phyloP scores from a whole-genome alignment of 2,888 invertebrate genomes.

The Stratiomys singularior region DNA sequence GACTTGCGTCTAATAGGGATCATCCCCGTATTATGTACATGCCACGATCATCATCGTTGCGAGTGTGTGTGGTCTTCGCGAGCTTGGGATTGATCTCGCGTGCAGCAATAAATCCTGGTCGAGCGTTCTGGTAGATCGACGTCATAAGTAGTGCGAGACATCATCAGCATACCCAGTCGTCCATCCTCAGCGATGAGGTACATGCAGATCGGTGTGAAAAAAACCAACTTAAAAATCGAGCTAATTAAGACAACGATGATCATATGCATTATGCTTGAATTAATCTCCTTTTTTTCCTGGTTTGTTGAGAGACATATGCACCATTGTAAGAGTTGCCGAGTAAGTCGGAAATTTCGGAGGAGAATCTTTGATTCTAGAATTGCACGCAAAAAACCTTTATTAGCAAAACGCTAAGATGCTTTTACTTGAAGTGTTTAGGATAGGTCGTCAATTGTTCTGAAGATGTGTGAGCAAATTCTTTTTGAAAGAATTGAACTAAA shows the following conservation, averaged over 20 bases:
- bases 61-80: conserved; percentile 47
- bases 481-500: too few relatives aligned
- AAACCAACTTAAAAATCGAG: conserved; percentile 38
- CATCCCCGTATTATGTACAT: conserved; percentile 39
- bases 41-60: conserved; percentile 27
- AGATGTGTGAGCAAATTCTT: too few relatives aligned
- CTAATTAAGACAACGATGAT: conserved; percentile 51
- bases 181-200: conserved; percentile 26
- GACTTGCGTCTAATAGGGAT: conserved; percentile 42
- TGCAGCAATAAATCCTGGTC: conserved; percentile 37
- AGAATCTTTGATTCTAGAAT: too few relatives aligned
- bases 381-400: too few relatives aligned
- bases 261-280: conserved; percentile 7
- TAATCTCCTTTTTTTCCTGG: background rate
- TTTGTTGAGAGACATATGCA: background rate
- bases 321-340: background rate
- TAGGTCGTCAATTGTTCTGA: too few relatives aligned
- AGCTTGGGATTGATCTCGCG: background rate
- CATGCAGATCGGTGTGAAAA: conserved; percentile 2
- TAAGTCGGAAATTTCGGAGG: too few relatives aligned
- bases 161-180: conserved; percentile 19
- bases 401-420: too few relatives aligned
- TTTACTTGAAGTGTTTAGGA: too few relatives aligned
- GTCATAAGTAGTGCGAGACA: conserved; percentile 46
- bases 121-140: conserved; percentile 48